Evolutionary conservation across 2,797 vertebrate genomes (phyloP).

Genomic region (Acanthurus leucopareius): DNA sequence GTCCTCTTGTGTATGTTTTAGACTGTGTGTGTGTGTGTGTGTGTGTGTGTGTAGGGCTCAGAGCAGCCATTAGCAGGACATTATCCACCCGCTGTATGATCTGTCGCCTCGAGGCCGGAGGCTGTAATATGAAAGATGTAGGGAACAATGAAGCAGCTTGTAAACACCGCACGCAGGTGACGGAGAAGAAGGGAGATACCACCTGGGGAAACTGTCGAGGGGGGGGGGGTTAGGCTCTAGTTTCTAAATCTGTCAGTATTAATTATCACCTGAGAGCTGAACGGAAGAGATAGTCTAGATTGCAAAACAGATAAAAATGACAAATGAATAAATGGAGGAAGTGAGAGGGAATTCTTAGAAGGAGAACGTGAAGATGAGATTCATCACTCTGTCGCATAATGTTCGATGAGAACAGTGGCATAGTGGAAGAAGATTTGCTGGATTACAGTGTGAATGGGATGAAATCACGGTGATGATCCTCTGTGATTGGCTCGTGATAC

Average conservation of each 20-base stretch:
- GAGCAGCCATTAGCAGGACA: slow-evolving; percentile 90
- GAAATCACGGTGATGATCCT: too few species aligned
- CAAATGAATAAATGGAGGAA: slow-evolving; percentile 18
- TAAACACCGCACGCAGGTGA: slow-evolving; percentile 80
- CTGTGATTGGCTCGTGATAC: slow-evolving; percentile 73
- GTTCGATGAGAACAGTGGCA: neutral
- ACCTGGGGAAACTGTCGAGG: slow-evolving; percentile 37
- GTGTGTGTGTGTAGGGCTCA: slow-evolving; percentile 56
- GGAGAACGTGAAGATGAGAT: neutral
- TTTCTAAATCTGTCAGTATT: slow-evolving; percentile 57
- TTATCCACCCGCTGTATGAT: slow-evolving; percentile 91
- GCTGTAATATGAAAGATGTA: slow-evolving; percentile 92
- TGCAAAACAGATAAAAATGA: slow-evolving; percentile 35
- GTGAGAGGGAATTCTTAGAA: neutral
- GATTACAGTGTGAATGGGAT: neutral
- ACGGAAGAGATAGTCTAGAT: slow-evolving; percentile 24
- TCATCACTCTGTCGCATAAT: neutral
- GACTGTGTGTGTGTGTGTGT: slow-evolving; percentile 18
- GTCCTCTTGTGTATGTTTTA: slow-evolving; percentile 38
- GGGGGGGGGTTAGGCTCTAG: slow-evolving; percentile 2
- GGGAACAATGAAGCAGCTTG: slow-evolving; percentile 88
- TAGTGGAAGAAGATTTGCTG: neutral
- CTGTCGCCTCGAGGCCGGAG: slow-evolving; percentile 82
- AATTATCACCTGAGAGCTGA: slow-evolving; percentile 54
- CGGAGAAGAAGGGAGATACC: slow-evolving; percentile 59